Evolutionary conservation across 2,797 vertebrate genomes (phyloP), one percentile per base, ranked within the genome.

Genomic region (Ctenopoma multispine): DNA sequence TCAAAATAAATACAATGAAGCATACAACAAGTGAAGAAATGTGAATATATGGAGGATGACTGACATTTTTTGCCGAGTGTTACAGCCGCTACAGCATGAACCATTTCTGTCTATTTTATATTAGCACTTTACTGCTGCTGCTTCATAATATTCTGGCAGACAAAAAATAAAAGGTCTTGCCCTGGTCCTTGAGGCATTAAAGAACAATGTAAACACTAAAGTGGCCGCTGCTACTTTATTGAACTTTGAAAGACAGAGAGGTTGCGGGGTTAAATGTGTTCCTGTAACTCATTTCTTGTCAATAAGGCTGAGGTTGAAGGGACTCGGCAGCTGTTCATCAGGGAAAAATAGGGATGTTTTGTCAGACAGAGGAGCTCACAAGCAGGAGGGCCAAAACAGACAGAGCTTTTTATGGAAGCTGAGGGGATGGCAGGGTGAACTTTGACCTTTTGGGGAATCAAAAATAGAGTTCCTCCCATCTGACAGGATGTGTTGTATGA

Each of bases 401-500:
- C 23, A 41, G 56, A 63, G 78, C 64, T 77, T 81, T 79, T 75
- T 70, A 46, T 47, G 44, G 79, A 71, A 20, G 59, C 69, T 29
- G 61, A 54, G 60, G 43, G 24, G 29, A 66, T 29, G 66, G 38
- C 60, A 46, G 53, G 27, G 48, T 72, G 87, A 78, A 56, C 86
- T 79, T 51, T 69, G 63, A 89, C 80, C 83, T 80, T 66, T 11
- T 18, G 27, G 41, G 31, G 58, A 72, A 70, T 68, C 6, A 21
- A 40, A 43, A 77, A 34, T 61, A n/a, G 69, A 74, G 74, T 71
- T 63, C 0, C 17, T 61, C 63, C 55, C 77, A 56, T 84, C 55
- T 81, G 81, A 76, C 78, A 80, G 75, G 77, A 81, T 58, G 83
- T 76, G 72, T 74, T 49, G 18, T 40, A 21, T 68, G 81, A 84